Conservation (phyloP, 2,113 vertebrate genomes). For the Anolis sagrei region DNA sequence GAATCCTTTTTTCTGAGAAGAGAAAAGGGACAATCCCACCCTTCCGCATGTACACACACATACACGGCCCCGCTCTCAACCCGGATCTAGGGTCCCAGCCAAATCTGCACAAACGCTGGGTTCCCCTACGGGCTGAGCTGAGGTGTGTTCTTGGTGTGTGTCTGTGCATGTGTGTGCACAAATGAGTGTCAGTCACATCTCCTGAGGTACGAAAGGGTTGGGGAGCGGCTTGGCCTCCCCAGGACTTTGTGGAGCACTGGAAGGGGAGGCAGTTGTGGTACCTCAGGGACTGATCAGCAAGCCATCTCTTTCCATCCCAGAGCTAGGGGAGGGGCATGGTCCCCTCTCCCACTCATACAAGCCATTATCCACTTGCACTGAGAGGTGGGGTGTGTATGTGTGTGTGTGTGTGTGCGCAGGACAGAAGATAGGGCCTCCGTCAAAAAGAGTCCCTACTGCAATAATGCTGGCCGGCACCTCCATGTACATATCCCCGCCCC, state of each 20-base stretch:
- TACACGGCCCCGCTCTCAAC: not conserved
- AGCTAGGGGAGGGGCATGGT: not conserved
- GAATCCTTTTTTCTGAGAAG: constrained; percentile 32
- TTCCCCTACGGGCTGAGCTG: constrained; percentile 1
- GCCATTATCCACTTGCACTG: constrained; percentile 51
- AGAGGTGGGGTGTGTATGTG: constrained; percentile 7
- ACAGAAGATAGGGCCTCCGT: constrained; percentile 32
- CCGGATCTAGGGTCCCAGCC: not conserved
- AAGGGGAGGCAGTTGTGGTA: constrained; percentile 36
- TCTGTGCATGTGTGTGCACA: not conserved
- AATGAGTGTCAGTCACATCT: constrained; percentile 19
- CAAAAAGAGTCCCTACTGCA: constrained; percentile 35
- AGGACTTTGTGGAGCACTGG: constrained; percentile 10
- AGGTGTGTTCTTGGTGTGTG: not conserved
- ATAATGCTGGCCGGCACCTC: constrained; percentile 41
- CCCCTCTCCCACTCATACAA: constrained; percentile 28
- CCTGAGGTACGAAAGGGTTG: constrained; percentile 24
- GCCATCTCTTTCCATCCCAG: constrained; percentile 33
- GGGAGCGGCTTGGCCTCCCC: constrained; percentile 12
- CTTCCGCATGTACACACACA: not conserved
- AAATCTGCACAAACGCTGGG: constrained; percentile 42
- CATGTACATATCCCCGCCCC: constrained; percentile 44
- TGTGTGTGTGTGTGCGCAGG: constrained; percentile 1
- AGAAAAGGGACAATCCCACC: constrained; percentile 23
- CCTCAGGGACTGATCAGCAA: constrained; percentile 47